Percentiles rank a stretch among this genome's conserved stretches.
These are phyloP conservation scores for Pteronotus mesoamericanus DNA, from an alignment of 2,797 vertebrate species.

Conservation along the genomic window DNA sequence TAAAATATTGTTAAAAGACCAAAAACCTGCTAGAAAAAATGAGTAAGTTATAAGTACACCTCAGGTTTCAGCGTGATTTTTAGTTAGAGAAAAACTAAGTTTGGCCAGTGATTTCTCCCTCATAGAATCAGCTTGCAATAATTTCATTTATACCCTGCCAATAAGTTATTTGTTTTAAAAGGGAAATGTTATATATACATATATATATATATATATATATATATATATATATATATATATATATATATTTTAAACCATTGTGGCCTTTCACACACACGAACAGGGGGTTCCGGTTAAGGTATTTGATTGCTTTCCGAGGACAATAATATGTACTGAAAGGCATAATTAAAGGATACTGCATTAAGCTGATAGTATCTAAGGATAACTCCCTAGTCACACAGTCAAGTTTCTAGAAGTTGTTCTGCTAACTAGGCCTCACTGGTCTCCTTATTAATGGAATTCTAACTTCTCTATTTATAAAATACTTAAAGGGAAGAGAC, in stretches of 20 bases:
- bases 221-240: neutral
- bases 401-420: neutral
- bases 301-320: neutral
- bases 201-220: too few species aligned
- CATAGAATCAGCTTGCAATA: neutral
- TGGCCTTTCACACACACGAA: neutral
- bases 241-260: neutral
- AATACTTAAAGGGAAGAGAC: neutral
- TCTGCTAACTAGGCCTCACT: neutral
- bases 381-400: neutral
- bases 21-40: conserved; percentile 57
- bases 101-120: neutral
- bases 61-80: conserved; percentile 21
- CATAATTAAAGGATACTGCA: neutral
- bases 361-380: neutral
- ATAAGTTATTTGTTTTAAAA: neutral
- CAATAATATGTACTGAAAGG: neutral
- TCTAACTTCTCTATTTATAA: conserved; percentile 7
- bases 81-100: conserved; percentile 32
- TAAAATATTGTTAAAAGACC: conserved; percentile 43
- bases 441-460: conserved; percentile 34
- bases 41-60: neutral
- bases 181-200: neutral
- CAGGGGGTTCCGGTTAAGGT: neutral
- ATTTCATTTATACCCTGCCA: too few species aligned